Evolutionary conservation across 2,888 invertebrate species (phyloP).

Genomic region (Tricholauxania praeusta): DNA sequence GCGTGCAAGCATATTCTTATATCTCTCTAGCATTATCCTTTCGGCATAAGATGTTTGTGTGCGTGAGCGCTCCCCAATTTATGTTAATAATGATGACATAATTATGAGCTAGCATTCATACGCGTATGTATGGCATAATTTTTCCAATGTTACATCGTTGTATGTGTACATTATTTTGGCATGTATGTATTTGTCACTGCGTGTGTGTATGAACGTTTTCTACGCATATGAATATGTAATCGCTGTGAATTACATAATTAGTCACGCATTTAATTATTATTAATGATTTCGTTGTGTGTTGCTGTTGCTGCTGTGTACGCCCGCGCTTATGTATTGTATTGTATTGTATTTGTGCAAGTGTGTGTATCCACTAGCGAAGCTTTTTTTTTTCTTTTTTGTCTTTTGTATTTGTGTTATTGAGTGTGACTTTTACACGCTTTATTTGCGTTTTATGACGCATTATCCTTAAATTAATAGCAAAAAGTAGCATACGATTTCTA

Average conservation of each 20-base stretch:
- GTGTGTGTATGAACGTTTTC: background rate
- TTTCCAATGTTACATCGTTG: background rate
- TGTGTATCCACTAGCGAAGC: too few relatives aligned
- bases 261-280: slow-evolving; percentile 62
- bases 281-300: slow-evolving; percentile 48
- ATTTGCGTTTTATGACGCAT: slow-evolving; percentile 5
- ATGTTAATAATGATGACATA: slow-evolving; percentile 1
- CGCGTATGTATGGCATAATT: background rate
- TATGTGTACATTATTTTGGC: background rate
- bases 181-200: background rate
- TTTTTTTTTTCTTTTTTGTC: background rate
- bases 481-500: too few relatives aligned
- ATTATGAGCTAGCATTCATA: background rate
- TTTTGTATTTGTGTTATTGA: background rate
- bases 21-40: too few relatives aligned
- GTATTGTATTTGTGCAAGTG: too few relatives aligned
- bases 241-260: slow-evolving; percentile 62
- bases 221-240: slow-evolving; percentile 49
- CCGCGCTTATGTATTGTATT: too few relatives aligned
- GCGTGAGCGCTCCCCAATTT: slow-evolving; percentile 7
- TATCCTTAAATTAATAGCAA: background rate
- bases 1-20: too few relatives aligned
- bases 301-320: background rate
- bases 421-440: slow-evolving; percentile 1
- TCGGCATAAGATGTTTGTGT: background rate